Percentiles rank a stretch among this genome's conserved stretches.
Conservation (phyloP, 2,113 vertebrate genomes). For the Ptychochromis oligacanthus region DNA sequence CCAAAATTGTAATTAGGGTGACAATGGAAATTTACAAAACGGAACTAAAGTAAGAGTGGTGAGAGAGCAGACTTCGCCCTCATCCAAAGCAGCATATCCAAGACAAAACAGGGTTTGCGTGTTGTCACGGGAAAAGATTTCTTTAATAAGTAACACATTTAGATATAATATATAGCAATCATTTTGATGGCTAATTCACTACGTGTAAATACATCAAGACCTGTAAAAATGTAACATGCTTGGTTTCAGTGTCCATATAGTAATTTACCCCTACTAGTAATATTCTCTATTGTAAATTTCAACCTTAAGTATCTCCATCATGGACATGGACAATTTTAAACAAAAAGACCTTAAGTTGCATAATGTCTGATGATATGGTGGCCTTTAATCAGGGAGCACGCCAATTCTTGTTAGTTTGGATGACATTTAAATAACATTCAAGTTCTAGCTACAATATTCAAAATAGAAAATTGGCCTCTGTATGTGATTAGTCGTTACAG, state of each 20-base stretch:
- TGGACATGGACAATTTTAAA: not conserved
- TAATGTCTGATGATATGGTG: not conserved
- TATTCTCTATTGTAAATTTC: no score
- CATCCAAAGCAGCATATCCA: not conserved
- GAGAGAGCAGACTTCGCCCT: not conserved
- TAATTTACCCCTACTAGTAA: not conserved
- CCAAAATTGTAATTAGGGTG: not conserved
- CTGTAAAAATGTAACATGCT: fast-evolving
- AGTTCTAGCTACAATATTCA: not conserved
- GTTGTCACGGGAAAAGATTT: not conserved
- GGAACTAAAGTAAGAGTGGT: not conserved
- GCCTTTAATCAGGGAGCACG: no score
- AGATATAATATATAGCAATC: fast-evolving
- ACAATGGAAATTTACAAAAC: not conserved
- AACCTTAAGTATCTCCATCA: not conserved
- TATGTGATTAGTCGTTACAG: not conserved
- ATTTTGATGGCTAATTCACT: not conserved
- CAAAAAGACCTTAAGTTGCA: no score
- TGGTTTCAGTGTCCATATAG: not conserved
- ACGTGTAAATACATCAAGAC: not conserved
- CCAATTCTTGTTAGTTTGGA: not conserved
- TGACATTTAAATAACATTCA: not conserved
- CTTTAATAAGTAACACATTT: not conserved
- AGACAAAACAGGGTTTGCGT: not conserved
- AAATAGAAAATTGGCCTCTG: not conserved